phyloP scores from a whole-genome alignment of 2,113 vertebrate genomes.

The Neotragus moschatus region DNA sequence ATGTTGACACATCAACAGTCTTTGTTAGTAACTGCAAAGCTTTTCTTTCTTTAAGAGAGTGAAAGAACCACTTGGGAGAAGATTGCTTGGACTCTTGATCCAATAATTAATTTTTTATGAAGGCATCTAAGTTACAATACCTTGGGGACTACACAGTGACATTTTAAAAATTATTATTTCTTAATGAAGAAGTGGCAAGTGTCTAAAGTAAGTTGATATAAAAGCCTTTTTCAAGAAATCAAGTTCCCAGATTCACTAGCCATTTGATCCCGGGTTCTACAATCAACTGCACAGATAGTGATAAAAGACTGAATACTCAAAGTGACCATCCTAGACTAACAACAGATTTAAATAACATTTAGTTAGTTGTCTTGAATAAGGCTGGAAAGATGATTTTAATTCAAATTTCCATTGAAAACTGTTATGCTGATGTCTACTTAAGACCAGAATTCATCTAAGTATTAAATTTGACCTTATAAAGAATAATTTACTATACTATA shows the following conservation, averaged over 20 bases:
- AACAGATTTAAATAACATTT: conserved; percentile 1
- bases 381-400: background rate
- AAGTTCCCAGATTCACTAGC: conserved; percentile 1
- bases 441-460: conserved; percentile 27
- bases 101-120: conserved; percentile 62
- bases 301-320: background rate
- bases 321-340: background rate
- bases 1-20: background rate
- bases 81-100: conserved; percentile 20
- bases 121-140: conserved; percentile 45
- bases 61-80: conserved; percentile 29
- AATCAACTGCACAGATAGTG: background rate
- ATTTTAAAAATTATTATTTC: background rate
- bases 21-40: background rate
- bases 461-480: conserved; percentile 12
- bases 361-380: background rate
- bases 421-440: background rate
- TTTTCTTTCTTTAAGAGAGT: background rate
- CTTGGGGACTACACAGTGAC: conserved; percentile 30
- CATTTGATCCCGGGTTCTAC: background rate
- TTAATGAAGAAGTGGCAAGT: conserved; percentile 53
- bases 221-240: conserved; percentile 20
- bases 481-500: conserved; percentile 16
- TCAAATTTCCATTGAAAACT: conserved; percentile 31
- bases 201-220: conserved; percentile 33